phyloP scores from a whole-genome alignment of 2,113 vertebrate genomes.

The Erpornis zantholeuca region DNA sequence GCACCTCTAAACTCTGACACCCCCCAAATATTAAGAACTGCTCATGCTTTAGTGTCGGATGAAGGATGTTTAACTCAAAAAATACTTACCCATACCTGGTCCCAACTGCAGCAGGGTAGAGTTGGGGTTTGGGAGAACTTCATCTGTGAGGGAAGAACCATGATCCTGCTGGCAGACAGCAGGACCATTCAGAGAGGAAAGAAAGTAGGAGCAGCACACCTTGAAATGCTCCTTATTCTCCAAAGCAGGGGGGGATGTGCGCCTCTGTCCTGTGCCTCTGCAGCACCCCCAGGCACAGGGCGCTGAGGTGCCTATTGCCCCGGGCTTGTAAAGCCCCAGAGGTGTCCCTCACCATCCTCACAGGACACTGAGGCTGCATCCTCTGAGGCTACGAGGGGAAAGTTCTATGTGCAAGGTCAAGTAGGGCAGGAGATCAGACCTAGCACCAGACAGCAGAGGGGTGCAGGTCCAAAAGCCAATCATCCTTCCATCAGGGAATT shows the following conservation, averaged over 20 bases:
- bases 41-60: neutral
- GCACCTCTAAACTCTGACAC: neutral
- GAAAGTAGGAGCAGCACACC: neutral
- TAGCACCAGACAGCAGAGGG: neutral
- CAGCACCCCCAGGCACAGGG: rapidly evolving
- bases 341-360: neutral
- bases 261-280: neutral
- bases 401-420: neutral
- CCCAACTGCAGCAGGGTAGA: neutral
- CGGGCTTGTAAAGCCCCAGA: rapidly evolving
- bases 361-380: neutral
- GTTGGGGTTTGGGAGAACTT: neutral
- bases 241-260: rapidly evolving
- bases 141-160: neutral
- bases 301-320: rapidly evolving
- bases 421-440: neutral
- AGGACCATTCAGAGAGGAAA: neutral
- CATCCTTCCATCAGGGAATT: neutral
- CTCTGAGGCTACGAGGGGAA: neutral
- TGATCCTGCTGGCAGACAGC: no score
- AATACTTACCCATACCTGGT: no score
- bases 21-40: neutral
- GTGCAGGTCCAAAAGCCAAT: neutral
- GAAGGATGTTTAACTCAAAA: neutral
- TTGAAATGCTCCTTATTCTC: neutral